phyloP scores from a whole-genome alignment of 2,113 vertebrate genomes.

The Motacilla alba region DNA sequence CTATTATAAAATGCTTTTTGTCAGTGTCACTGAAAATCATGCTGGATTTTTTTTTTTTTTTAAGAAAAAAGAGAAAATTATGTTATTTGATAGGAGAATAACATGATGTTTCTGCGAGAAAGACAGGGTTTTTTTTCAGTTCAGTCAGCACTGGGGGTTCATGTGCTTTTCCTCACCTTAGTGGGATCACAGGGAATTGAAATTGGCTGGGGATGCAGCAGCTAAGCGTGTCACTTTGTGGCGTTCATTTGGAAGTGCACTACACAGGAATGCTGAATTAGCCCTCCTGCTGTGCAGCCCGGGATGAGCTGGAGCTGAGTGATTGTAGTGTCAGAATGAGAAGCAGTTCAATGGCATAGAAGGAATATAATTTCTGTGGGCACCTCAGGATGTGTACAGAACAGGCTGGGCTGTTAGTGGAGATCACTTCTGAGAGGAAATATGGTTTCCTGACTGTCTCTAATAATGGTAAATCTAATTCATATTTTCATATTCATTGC shows the following conservation, averaged over 20 bases:
- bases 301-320: neutral
- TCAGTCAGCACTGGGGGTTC: neutral
- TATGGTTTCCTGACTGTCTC: neutral
- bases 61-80: neutral
- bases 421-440: neutral
- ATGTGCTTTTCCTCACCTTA: neutral
- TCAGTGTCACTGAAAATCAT: neutral
- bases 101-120: neutral
- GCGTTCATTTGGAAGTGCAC: neutral
- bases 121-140: neutral
- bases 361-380: neutral
- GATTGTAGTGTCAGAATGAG: neutral
- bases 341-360: neutral
- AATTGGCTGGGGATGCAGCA: neutral
- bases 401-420: neutral
- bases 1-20: neutral
- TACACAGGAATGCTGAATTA: neutral
- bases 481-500: neutral
- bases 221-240: neutral
- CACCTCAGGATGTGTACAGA: neutral
- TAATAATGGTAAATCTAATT: neutral
- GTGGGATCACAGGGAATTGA: neutral
- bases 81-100: neutral
- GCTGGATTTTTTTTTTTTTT: neutral
- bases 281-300: neutral